These are phyloP conservation scores for Loxodonta africana DNA, from an alignment of 2,113 vertebrate species.

Conservation along the genomic window DNA sequence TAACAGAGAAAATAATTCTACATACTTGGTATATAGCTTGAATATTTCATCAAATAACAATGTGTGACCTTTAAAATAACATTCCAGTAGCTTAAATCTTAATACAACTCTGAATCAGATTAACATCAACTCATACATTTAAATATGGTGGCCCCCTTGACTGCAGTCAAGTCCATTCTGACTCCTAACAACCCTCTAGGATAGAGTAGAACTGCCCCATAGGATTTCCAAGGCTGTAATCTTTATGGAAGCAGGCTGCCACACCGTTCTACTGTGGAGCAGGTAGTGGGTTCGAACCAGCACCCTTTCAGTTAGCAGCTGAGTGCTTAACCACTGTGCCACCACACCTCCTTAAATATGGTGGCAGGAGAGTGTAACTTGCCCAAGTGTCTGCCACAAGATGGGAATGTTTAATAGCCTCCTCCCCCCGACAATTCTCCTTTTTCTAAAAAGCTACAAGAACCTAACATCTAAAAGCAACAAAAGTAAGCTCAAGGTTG, in stretches of 20 bases:
- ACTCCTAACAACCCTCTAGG: not conserved
- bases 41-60: not conserved
- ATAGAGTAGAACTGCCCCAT: not conserved
- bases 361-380: not conserved
- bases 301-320: not conserved
- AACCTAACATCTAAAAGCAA: conserved; percentile 10
- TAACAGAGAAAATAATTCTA: conserved; percentile 39
- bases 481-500: conserved; percentile 39
- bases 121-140: not conserved
- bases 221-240: not conserved
- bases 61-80: conserved; percentile 24
- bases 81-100: conserved; percentile 33
- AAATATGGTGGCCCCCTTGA: not conserved
- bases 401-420: conserved; percentile 1
- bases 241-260: not conserved
- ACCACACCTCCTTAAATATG: not conserved
- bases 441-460: not conserved
- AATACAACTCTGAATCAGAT: not conserved
- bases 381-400: not conserved
- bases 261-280: not conserved
- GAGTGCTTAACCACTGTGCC: not conserved
- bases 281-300: not conserved
- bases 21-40: not conserved
- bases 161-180: not conserved
- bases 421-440: not conserved